phyloP scores from a whole-genome alignment of 2,113 vertebrate genomes.

The Microtus ochrogaster region DNA sequence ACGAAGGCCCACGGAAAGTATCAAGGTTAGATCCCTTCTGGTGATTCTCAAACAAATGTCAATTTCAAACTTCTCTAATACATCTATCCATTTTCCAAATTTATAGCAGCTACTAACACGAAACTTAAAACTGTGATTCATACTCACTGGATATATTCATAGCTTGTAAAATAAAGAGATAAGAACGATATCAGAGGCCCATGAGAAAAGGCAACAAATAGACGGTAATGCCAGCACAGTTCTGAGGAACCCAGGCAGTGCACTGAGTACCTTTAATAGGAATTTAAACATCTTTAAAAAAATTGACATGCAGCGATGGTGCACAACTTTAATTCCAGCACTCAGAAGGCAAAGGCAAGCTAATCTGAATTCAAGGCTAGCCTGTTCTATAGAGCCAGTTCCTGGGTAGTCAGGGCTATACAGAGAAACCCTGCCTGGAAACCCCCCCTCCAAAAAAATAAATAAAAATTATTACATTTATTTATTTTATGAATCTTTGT shows the following conservation, averaged over 20 bases:
- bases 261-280: background rate
- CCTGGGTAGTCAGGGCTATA: background rate
- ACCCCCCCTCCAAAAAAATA: too few relatives aligned
- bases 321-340: background rate
- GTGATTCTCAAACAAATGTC: conserved; percentile 22
- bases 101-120: too few relatives aligned
- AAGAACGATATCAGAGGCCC: conserved; percentile 9
- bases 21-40: conserved; percentile 53
- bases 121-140: conserved; percentile 43
- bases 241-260: background rate
- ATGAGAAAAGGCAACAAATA: conserved; percentile 31
- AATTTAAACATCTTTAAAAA: background rate
- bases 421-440: background rate
- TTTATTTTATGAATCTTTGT: background rate
- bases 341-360: background rate
- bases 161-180: background rate
- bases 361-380: background rate
- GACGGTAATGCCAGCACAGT: conserved; percentile 19
- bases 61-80: conserved; percentile 49
- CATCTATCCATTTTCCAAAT: conserved; percentile 44
- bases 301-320: background rate
- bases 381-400: background rate
- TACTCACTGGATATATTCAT: background rate
- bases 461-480: background rate
- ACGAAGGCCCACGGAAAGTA: background rate